Conservation (phyloP, 1,140 invertebrate species). For the Bombus balteatus region DNA sequence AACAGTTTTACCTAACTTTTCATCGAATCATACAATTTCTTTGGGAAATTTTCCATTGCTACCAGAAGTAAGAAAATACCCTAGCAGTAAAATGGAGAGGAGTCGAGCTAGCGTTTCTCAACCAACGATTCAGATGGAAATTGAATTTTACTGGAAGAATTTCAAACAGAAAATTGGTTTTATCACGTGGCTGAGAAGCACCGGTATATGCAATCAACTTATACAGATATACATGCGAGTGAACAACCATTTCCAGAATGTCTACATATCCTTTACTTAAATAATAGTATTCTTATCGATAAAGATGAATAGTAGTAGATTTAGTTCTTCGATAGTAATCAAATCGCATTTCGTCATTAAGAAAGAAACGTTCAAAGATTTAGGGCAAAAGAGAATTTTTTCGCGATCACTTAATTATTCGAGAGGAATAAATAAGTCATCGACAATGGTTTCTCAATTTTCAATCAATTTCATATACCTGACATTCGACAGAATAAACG, state of each 20-base stretch:
- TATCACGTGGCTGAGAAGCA: constrained; percentile 22
- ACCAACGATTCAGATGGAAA: not conserved
- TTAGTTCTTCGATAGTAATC: constrained; percentile 1
- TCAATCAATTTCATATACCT: not conserved
- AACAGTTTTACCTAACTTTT: not conserved
- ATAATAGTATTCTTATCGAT: constrained; percentile 22
- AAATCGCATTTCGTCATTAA: not conserved
- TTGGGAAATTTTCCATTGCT: not conserved
- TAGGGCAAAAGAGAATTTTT: too few relatives aligned
- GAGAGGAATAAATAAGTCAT: too few relatives aligned
- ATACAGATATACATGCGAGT: constrained; percentile 42
- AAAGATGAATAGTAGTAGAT: constrained; percentile 29
- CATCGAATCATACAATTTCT: not conserved
- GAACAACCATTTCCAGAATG: constrained; percentile 64
- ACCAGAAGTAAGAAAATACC: not conserved
- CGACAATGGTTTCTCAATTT: not conserved
- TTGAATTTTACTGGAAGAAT: not conserved
- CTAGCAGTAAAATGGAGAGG: not conserved
- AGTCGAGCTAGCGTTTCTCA: constrained; percentile 10
- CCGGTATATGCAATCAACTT: constrained; percentile 31
- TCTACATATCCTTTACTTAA: constrained; percentile 32
- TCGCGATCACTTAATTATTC: too few relatives aligned
- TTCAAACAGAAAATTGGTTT: not conserved
- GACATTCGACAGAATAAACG: not conserved
- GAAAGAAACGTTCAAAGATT: not conserved